phyloP scores from a whole-genome alignment of 2,888 invertebrate genomes.

The Plagodis dolabraria region DNA sequence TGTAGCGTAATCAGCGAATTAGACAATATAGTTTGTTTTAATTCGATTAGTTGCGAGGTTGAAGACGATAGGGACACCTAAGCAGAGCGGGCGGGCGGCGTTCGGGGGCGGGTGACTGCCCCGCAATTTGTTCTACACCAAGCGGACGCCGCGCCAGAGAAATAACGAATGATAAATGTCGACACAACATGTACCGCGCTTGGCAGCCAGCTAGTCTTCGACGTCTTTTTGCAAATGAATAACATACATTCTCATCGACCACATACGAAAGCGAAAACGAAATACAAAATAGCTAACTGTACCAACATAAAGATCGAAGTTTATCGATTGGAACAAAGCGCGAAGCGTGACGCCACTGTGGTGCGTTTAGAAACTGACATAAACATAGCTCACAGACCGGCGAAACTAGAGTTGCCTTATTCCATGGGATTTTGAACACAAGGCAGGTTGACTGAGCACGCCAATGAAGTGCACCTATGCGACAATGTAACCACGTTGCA shows the following conservation, averaged over 20 bases:
- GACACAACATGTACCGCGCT: constrained; percentile 24
- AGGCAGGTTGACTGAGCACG: no score
- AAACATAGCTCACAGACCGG: no score
- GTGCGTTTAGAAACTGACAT: no score
- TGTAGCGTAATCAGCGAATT: not conserved
- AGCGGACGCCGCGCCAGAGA: not conserved
- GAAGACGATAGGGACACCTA: not conserved
- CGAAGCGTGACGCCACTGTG: not conserved
- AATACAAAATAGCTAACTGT: not conserved
- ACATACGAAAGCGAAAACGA: constrained; percentile 1
- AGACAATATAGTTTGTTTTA: constrained; percentile 33
- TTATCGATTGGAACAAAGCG: constrained; percentile 7
- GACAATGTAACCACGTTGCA: no score
- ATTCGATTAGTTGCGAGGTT: constrained; percentile 36
- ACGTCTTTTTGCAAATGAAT: constrained; percentile 6
- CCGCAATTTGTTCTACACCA: constrained; percentile 4
- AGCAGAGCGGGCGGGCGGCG: not conserved
- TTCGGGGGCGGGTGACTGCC: not conserved
- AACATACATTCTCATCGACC: constrained; percentile 3
- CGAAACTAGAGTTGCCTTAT: no score
- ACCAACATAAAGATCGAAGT: not conserved
- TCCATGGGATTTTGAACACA: no score
- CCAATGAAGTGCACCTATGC: no score
- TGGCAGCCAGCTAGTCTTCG: constrained; percentile 2
- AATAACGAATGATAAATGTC: constrained; percentile 21